phyloP scores from a whole-genome alignment of 2,797 vertebrate genomes.

The Cirrhinus molitorella region DNA sequence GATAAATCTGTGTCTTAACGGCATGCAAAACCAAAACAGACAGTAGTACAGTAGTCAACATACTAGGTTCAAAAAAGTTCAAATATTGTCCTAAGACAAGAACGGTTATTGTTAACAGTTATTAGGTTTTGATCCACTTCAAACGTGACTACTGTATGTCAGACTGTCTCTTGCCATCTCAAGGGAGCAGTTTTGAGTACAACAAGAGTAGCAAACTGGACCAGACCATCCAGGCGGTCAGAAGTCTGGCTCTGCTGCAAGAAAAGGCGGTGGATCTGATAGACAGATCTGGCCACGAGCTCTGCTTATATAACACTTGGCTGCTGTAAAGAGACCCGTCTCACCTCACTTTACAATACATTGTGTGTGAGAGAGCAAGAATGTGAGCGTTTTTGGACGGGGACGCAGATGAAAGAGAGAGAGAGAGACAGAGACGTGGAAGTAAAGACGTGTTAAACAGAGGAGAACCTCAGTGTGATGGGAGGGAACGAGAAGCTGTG shows the following conservation, averaged over 20 bases:
- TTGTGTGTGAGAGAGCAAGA: slow-evolving; percentile 1
- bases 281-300: slow-evolving; percentile 30
- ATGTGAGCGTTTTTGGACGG: slow-evolving; percentile 2
- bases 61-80: no score
- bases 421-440: neutral
- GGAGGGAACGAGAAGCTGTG: neutral
- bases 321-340: slow-evolving; percentile 8
- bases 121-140: no score
- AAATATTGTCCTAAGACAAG: no score
- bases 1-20: neutral
- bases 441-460: neutral
- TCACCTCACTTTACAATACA: slow-evolving; percentile 27
- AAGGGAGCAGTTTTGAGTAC: neutral
- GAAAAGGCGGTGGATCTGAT: neutral
- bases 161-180: neutral
- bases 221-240: neutral
- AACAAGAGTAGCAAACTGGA: neutral
- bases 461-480: neutral
- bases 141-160: no score
- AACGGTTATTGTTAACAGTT: no score
- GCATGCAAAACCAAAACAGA: neutral
- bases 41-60: no score
- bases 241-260: neutral
- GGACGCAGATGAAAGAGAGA: slow-evolving; percentile 7
- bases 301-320: slow-evolving; percentile 50